Evolutionary conservation across 2,113 vertebrate genomes (phyloP).

Genomic region (Vireo altiloquus): DNA sequence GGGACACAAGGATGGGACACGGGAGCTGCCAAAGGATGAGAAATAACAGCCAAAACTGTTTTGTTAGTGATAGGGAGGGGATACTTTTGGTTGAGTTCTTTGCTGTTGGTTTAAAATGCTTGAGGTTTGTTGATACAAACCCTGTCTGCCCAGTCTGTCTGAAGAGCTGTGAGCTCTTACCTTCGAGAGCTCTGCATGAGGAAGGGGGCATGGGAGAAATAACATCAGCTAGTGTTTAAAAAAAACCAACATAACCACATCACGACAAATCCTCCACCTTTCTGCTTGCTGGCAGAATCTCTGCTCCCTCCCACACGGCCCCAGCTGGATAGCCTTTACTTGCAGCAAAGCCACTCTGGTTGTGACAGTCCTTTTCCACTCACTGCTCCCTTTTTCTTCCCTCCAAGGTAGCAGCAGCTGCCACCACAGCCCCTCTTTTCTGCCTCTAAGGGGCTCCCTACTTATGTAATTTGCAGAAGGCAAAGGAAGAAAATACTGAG

Average conservation of each 20-base stretch:
- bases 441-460: neutral
- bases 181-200: accelerated
- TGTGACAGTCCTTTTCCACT: neutral
- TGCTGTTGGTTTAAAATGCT: neutral
- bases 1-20: neutral
- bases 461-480: neutral
- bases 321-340: neutral
- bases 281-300: neutral
- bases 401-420: neutral
- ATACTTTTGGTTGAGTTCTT: neutral
- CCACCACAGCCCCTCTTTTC: neutral
- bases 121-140: neutral
- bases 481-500: neutral
- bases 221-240: neutral
- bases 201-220: neutral
- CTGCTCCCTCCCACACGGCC: neutral
- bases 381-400: neutral
- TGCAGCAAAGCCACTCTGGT: neutral
- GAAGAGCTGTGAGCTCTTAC: neutral
- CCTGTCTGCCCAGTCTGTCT: neutral
- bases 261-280: neutral
- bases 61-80: neutral
- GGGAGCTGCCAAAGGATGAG: neutral
- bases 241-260: neutral
- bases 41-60: neutral